A percentile compares a stretch with the other conserved stretches of the same genome.
These are phyloP conservation scores for Hermodice carunculata DNA, from an alignment of 2,888 invertebrate species.

Conservation along the genomic window DNA sequence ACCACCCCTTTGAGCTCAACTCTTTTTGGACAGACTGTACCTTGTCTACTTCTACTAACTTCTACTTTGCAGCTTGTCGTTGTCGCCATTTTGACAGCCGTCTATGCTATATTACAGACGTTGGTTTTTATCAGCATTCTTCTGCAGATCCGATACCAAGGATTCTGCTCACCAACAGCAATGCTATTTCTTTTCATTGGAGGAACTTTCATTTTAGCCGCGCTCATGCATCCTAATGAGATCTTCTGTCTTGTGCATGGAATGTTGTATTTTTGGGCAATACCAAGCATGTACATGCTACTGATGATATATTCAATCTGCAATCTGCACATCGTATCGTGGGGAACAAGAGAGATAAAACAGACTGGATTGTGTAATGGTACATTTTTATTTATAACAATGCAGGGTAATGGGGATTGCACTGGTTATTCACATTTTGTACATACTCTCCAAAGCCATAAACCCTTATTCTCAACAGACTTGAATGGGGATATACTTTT, in stretches of 20 bases:
- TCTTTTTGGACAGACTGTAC: too few relatives aligned
- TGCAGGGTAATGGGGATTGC: too few relatives aligned
- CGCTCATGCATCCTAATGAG: conserved; percentile 87
- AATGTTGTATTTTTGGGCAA: conserved; percentile 59
- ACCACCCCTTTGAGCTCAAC: too few relatives aligned
- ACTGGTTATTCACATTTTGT: too few relatives aligned
- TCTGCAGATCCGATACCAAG: conserved; percentile 96
- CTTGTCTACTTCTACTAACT: too few relatives aligned
- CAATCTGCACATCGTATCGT: conserved; percentile 62
- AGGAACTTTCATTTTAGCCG: conserved; percentile 93
- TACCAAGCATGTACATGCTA: conserved; percentile 70
- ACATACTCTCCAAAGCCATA: too few relatives aligned
- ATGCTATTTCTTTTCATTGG: conserved; percentile 97
- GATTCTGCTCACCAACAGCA: conserved; percentile 92
- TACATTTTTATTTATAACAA: too few relatives aligned
- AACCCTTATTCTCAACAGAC: too few relatives aligned
- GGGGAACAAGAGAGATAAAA: conserved; percentile 66
- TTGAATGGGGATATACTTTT: too few relatives aligned
- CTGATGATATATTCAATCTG: conserved; percentile 63
- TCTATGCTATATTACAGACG: conserved; percentile 99
- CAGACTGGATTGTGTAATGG: too few relatives aligned
- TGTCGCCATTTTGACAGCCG: conserved; percentile 95
- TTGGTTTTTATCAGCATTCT: conserved; percentile 99
- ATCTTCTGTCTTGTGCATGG: conserved; percentile 49
- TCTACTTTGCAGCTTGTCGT: conserved; percentile 84